Base-by-base conservation (phyloP, 2,797 vertebrate species). In the Catostomus latipinnis region DNA sequence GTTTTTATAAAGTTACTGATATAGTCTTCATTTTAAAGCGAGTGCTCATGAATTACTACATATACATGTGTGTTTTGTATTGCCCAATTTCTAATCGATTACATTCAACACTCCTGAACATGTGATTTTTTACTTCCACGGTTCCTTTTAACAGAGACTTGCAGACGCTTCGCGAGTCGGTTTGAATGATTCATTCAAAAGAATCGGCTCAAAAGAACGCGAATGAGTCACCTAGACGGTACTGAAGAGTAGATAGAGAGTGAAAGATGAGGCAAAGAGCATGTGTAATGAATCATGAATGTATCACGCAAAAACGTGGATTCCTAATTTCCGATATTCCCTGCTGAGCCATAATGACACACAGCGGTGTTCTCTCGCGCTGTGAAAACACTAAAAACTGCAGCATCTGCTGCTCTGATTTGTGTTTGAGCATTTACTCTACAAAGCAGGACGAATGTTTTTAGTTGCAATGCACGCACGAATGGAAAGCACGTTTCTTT, bases 401-500 rank as follows among this genome's bases (percentile, higher is more conserved):
- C 4, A 52, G 1, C 12, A 9, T 56, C 52, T 16, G 7, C 10
- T 65, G 52, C 53, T 46, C 11, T 45, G 6, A 10, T 13, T 10
- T 22, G 22, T 1, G n/a, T 6, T 67, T 61, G 5, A 43, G 4
- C 7, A n/a, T 6, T 56, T 14, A 0, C 1, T 56, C 43, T n/a
- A 62, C 66, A 22, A 5, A 52, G 50, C 5, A 49, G 50, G 43
- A 34, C 62, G 56, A 6, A 14, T 45, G 73, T 16, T 77, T 45
- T 78, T 16, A 78, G 48, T 49, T 73, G 49, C 53, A 18, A 58
- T 56, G 65, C 8, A 63, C 71, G 6, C 76, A 71, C 11, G 16
- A n/a, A 6, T 71, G 85, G 4, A 82, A 49, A 93, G 89, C 84
- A 93, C 96, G 94, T 83, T 93, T 56, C 84, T 92, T 5, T 49